phyloP scores from a whole-genome alignment of 2,113 vertebrate species.

The Daphoenositta chrysoptera region DNA sequence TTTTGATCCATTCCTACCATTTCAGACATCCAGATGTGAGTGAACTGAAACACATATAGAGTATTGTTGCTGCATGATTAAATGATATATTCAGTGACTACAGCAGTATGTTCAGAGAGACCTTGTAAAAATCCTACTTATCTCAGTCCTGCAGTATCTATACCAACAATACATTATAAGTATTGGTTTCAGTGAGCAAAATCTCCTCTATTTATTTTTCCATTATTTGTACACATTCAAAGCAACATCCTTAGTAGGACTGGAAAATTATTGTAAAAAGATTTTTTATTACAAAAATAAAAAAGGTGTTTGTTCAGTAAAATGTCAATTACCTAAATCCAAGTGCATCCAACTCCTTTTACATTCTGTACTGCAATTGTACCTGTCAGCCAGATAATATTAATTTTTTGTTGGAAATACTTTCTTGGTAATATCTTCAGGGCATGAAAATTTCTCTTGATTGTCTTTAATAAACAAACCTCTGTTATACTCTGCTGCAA shows the following conservation, averaged over 20 bases:
- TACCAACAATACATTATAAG: background rate
- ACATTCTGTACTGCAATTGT: background rate
- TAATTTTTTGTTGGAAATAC: background rate
- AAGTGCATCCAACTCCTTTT: background rate
- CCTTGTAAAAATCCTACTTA: background rate
- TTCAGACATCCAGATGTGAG: background rate
- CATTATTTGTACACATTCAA: background rate
- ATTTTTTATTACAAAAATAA: background rate
- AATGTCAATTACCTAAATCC: background rate
- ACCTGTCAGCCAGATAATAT: background rate
- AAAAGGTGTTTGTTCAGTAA: background rate
- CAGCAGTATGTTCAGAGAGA: background rate
- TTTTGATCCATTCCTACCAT: background rate
- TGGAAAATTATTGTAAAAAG: background rate
- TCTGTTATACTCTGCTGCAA: background rate
- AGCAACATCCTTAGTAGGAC: background rate
- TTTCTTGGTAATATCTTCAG: background rate
- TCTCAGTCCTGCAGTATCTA: background rate
- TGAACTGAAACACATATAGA: background rate
- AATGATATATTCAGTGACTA: background rate
- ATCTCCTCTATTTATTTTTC: background rate
- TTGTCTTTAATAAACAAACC: background rate
- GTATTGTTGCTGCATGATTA: background rate
- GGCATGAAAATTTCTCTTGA: background rate
- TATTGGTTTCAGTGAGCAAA: background rate